phyloP scores from a whole-genome alignment of 1,140 invertebrate genomes.

The Odontomachus brunneus region DNA sequence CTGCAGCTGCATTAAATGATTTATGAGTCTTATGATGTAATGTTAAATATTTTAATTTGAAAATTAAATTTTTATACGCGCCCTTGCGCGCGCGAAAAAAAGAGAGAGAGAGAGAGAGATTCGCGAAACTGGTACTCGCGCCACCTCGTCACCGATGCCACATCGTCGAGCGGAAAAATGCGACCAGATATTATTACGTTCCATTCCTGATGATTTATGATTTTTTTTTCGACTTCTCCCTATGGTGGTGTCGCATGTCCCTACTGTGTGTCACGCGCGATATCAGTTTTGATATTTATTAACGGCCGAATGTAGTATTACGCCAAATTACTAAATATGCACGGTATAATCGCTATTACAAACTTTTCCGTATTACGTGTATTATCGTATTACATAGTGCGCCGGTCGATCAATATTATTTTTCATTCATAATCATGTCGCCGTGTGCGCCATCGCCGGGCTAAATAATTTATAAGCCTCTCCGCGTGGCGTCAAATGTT shows the following conservation, averaged over 20 bases:
- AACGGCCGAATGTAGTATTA: not conserved
- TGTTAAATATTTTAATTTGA: constrained; percentile 54
- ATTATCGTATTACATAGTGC: not conserved
- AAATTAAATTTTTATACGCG: constrained; percentile 40
- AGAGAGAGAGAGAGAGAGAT: no score
- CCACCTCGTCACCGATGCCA: not conserved
- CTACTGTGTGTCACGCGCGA: not conserved
- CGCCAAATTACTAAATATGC: not conserved
- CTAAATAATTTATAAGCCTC: constrained; percentile 50
- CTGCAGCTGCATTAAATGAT: constrained; percentile 48
- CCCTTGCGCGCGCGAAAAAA: no score
- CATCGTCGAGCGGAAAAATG: constrained; percentile 21
- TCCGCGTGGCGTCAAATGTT: not conserved
- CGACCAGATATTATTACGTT: constrained; percentile 13
- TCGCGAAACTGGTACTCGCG: no score
- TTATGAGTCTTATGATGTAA: constrained; percentile 51
- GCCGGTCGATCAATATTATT: constrained; percentile 26
- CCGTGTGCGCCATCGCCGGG: not conserved
- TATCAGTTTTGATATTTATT: constrained; percentile 49
- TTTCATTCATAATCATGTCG: constrained; percentile 34
- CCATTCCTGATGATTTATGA: constrained; percentile 42
- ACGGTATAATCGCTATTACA: constrained; percentile 34
- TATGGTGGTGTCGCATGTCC: no score
- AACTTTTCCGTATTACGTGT: constrained; percentile 11
- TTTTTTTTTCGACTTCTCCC: not conserved